Percentiles rank a stretch among this genome's conserved stretches.
Evolutionary conservation across 2,888 invertebrate genomes (phyloP).

Genomic region (Lacanobia wlatinum): DNA sequence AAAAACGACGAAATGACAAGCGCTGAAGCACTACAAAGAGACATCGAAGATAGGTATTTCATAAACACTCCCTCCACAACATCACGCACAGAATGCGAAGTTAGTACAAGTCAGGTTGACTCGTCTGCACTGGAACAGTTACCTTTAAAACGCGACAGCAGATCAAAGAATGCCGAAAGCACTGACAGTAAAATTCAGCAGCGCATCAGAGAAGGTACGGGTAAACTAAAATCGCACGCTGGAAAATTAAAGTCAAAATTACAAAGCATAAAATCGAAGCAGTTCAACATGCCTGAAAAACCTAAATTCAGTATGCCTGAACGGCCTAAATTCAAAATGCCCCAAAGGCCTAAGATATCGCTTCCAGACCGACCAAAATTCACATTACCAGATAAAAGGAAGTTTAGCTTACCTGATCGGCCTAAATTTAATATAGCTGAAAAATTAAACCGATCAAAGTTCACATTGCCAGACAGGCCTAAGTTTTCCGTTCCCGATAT

Average conservation of each 20-base stretch:
- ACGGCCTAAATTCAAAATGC: slow-evolving; percentile 86
- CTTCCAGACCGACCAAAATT: slow-evolving; percentile 91
- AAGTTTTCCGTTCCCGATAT: slow-evolving; percentile 90
- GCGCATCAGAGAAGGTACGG: slow-evolving; percentile 93
- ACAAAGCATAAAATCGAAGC: slow-evolving; percentile 91
- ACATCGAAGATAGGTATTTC: slow-evolving; percentile 92
- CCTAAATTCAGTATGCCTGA: slow-evolving; percentile 91
- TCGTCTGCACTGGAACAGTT: slow-evolving; percentile 92
- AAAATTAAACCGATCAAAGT: slow-evolving; percentile 91
- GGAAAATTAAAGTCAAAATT: slow-evolving; percentile 93
- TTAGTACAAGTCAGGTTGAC: slow-evolving; percentile 93
- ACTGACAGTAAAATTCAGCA: slow-evolving; percentile 92
- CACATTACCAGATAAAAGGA: slow-evolving; percentile 90
- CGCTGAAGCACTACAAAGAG: slow-evolving; percentile 91
- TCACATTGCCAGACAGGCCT: slow-evolving; percentile 91
- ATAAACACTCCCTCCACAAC: slow-evolving; percentile 90
- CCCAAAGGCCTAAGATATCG: slow-evolving; percentile 90
- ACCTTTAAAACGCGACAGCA: slow-evolving; percentile 90
- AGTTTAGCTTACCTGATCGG: slow-evolving; percentile 92
- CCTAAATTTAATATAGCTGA: slow-evolving; percentile 90
- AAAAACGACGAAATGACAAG: slow-evolving; percentile 78
- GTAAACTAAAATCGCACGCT: slow-evolving; percentile 93
- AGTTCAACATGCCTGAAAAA: slow-evolving; percentile 88
- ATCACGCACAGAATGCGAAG: slow-evolving; percentile 92
- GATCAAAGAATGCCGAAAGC: slow-evolving; percentile 88